phyloP scores from a whole-genome alignment of 2,888 invertebrate species.

The Amiota mariae region DNA sequence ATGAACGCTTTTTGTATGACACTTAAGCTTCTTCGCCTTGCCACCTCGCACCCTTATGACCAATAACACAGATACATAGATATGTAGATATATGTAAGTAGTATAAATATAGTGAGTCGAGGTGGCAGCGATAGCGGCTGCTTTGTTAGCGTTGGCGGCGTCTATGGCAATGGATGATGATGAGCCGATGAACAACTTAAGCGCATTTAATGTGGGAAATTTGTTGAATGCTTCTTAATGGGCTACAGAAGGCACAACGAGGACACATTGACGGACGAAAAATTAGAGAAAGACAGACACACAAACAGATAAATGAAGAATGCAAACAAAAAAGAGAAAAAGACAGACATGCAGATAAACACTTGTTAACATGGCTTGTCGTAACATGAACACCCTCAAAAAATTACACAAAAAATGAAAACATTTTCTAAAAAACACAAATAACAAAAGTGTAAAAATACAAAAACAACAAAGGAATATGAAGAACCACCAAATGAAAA shows the following conservation, averaged over 20 bases:
- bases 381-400: conserved; percentile 32
- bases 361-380: conserved; percentile 39
- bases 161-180: neutral
- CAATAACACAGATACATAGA: neutral
- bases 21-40: conserved; percentile 43
- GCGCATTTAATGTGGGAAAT: conserved; percentile 62
- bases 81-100: no score
- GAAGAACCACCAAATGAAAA: conserved; percentile 24
- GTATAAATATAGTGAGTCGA: neutral
- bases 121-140: neutral
- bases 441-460: conserved; percentile 39
- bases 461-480: conserved; percentile 49
- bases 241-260: conserved; percentile 35
- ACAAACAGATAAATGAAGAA: neutral
- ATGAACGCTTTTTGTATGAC: conserved; percentile 65
- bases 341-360: conserved; percentile 38
- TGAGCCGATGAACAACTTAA: conserved; percentile 35
- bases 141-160: neutral
- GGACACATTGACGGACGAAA: conserved; percentile 26
- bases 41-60: conserved; percentile 15
- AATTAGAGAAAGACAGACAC: no score
- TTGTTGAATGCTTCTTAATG: conserved; percentile 48
- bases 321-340: neutral
- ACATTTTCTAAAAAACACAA: conserved; percentile 28
- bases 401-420: neutral